A percentile compares a stretch with the other conserved stretches of the same genome.
These are phyloP conservation scores for Lucilia cuprina DNA, from an alignment of 1,140 invertebrate species.

Conservation along the genomic window DNA sequence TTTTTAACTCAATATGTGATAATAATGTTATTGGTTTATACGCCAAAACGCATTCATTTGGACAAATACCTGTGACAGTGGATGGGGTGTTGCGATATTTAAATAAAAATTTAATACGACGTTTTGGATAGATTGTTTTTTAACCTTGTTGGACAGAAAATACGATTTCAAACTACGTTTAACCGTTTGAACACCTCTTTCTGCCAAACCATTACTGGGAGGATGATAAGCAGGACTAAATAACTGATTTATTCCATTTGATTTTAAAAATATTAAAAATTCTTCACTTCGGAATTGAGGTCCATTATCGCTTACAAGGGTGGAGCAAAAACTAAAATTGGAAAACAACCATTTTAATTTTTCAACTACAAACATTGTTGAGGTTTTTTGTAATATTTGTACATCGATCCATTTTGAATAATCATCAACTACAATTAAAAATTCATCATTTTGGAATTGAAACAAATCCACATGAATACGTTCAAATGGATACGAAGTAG, in stretches of 20 bases:
- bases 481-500: constrained; percentile 15
- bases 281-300: constrained; percentile 6
- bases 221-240: constrained; percentile 18
- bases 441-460: constrained; percentile 22
- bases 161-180: constrained; percentile 20
- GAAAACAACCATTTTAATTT: constrained; percentile 15
- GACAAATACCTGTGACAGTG: not conserved
- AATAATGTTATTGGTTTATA: constrained; percentile 3
- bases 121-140: not conserved
- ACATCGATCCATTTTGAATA: constrained; percentile 22
- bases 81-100: constrained; percentile 17
- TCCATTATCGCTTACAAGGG: constrained; percentile 22
- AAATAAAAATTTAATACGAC: constrained; percentile 21
- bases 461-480: not conserved
- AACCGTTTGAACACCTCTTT: constrained; percentile 29
- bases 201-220: constrained; percentile 11
- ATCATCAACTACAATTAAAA: constrained; percentile 17
- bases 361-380: not conserved
- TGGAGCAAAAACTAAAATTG: not conserved
- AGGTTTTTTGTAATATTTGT: not conserved
- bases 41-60: not conserved
- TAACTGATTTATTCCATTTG: not conserved
- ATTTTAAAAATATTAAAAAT: constrained; percentile 14
- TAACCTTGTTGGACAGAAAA: not conserved
- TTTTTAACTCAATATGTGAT: not conserved